Evolutionary conservation across 30 jellyfish, hydroid and myxozoan genomes (phyloP), one percentile per base, ranked within the genome.

Genomic region (Aurelia sp.): DNA sequence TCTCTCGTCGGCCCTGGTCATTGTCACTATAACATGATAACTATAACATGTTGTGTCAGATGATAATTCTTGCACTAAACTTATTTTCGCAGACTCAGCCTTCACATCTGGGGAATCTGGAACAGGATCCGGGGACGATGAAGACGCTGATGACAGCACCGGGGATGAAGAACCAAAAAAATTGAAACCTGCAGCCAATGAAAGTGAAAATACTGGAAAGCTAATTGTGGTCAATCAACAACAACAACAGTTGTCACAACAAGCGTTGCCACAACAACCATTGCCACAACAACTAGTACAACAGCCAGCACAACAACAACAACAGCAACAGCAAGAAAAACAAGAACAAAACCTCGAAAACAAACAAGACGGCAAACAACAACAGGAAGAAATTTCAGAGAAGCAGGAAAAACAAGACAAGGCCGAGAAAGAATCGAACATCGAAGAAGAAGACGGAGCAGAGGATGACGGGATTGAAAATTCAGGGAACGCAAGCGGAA

Each of bases 121-220:
- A 22, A 74, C 95, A 15, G 95, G 95, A 27, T 74, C 95, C 4
- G 95, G 85, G n/a, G 81, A 76, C 7, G 87, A 59, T 7, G 69
- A 21, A 0, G 85, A 82, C 16, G 3, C 41, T 10, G 85, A 30
- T 11, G 69, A 70, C 9, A 47, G 15, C 12, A 2, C 33, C 13
- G 33, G 69, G 4, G 33, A 21, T 18, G 69, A n/a, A 1, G 69
- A 18, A 21, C 10, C 23, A 21, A 35, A 59, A 13, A 59, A 59
- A 44, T 44, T 44, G 55, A 44, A 44, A 44, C 15, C 55, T 44
- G 55, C 55, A 6, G 15, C 55, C 55, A 44, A 44, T 13, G 10
- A 44, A 3, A 44, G 10, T 44, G 55, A 44, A 44, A 44, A 13
- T 44, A 2, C 55, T 59, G 69, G 3, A 3, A 59, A 59, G 13